Percentiles rank a stretch among this genome's conserved stretches.
phyloP scores from a whole-genome alignment of 2,113 vertebrate genomes.

The Notiomystis cincta region DNA sequence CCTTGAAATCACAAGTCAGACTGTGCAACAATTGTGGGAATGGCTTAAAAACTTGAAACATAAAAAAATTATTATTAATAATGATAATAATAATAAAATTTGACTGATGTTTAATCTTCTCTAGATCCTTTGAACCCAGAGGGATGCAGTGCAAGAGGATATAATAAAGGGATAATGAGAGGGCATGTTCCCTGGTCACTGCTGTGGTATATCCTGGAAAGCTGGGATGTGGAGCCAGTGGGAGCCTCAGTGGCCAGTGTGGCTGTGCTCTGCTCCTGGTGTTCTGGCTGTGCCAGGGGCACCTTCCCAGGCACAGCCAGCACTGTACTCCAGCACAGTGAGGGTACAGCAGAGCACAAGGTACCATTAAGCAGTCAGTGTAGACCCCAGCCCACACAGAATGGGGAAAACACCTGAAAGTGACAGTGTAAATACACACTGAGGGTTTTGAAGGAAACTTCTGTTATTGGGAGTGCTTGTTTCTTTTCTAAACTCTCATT shows the following conservation, averaged over 20 bases:
- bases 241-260: fast-evolving
- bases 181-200: neutral
- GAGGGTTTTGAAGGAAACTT: neutral
- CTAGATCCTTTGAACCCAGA: neutral
- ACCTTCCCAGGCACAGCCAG: neutral
- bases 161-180: neutral
- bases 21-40: neutral
- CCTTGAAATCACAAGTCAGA: neutral
- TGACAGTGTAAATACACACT: neutral
- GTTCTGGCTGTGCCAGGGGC: fast-evolving
- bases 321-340: neutral
- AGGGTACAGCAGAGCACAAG: neutral
- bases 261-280: fast-evolving
- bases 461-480: neutral
- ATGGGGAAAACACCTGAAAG: neutral
- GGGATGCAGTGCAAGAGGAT: neutral
- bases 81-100: too few species aligned
- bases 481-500: neutral
- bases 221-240: neutral
- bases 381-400: neutral
- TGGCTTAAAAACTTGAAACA: neutral
- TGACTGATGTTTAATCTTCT: neutral
- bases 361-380: neutral
- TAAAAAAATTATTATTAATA: too few species aligned
- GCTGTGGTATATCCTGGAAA: neutral